These are phyloP conservation scores for Brachyptera risi DNA, from an alignment of 2,888 invertebrate genomes.

Conservation along the genomic window DNA sequence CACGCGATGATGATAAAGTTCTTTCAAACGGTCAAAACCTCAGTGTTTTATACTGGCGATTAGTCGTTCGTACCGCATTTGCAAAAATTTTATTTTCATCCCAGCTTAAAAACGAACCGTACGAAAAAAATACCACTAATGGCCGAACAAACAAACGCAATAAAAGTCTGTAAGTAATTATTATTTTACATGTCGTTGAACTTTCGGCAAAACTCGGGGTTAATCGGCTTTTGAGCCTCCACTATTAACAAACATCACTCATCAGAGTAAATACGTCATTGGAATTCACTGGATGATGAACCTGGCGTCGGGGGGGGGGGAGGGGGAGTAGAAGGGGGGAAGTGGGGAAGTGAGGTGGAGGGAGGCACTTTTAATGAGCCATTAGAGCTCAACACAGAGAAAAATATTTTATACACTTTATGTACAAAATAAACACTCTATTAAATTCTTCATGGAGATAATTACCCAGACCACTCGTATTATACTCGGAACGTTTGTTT, in stretches of 20 bases:
- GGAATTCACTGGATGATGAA: background rate
- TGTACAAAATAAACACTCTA: slow-evolving; percentile 12
- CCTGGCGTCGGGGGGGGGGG: background rate
- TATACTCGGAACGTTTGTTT: background rate
- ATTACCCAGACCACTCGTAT: background rate
- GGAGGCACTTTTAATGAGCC: slow-evolving; percentile 18
- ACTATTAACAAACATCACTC: slow-evolving; percentile 7
- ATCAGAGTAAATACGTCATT: too few relatives aligned
- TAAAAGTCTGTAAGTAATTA: slow-evolving; percentile 2
- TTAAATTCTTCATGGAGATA: slow-evolving; percentile 9
- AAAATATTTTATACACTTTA: slow-evolving; percentile 6
- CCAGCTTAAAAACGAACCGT: too few relatives aligned
- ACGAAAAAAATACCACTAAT: too few relatives aligned
- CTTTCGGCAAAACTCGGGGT: background rate
- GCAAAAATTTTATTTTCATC: too few relatives aligned
- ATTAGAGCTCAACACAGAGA: slow-evolving; percentile 5
- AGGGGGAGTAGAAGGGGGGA: too few relatives aligned
- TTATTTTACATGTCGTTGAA: background rate
- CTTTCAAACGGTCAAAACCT: too few relatives aligned
- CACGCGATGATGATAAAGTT: too few relatives aligned
- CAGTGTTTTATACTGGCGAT: too few relatives aligned
- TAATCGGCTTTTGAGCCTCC: background rate
- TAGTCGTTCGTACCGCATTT: too few relatives aligned
- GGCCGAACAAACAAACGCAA: background rate
- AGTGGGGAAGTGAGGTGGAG: too few relatives aligned